Percentiles rank a stretch among this genome's conserved stretches.
phyloP scores from a whole-genome alignment of 2,797 vertebrate species.

The Pangasius sanitwongsei region DNA sequence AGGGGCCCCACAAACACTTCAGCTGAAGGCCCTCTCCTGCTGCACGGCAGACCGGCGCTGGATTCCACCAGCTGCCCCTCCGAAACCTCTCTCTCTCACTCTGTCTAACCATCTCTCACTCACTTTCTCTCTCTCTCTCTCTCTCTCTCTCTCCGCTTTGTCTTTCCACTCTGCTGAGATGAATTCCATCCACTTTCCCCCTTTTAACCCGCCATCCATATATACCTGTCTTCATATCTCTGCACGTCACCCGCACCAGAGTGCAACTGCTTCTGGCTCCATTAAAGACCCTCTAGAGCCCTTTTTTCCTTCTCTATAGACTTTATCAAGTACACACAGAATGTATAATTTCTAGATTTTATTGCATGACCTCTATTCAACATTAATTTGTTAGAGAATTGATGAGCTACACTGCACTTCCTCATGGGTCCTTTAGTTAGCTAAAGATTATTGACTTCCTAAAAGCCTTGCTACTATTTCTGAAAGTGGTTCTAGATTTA shows the following conservation, averaged over 20 bases:
- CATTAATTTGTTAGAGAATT: slow-evolving; percentile 1
- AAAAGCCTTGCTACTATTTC: background rate
- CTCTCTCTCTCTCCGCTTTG: slow-evolving; percentile 23
- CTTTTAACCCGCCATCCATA: slow-evolving; percentile 41
- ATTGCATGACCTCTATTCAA: background rate
- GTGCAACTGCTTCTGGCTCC: slow-evolving; percentile 30
- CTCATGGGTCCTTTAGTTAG: background rate
- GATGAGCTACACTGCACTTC: background rate
- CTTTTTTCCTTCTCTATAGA: background rate
- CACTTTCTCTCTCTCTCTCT: slow-evolving; percentile 31
- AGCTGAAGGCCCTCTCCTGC: slow-evolving; percentile 66
- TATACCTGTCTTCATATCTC: slow-evolving; percentile 47
- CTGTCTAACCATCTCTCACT: slow-evolving; percentile 27
- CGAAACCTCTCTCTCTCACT: slow-evolving; percentile 38
- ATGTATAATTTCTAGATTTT: slow-evolving; percentile 2
- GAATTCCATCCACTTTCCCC: slow-evolving; percentile 44
- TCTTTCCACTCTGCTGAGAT: slow-evolving; percentile 24
- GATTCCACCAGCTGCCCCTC: slow-evolving; percentile 64
- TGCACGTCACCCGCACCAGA: slow-evolving; percentile 31
- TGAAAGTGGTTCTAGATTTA: background rate
- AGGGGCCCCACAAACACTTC: slow-evolving; percentile 75
- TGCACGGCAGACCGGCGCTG: slow-evolving; percentile 59
- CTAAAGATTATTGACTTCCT: background rate
- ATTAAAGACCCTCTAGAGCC: background rate
- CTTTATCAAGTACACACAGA: background rate